These are phyloP conservation scores for Callocephalon fimbriatum DNA, from an alignment of 2,113 vertebrate genomes.

Conservation along the genomic window DNA sequence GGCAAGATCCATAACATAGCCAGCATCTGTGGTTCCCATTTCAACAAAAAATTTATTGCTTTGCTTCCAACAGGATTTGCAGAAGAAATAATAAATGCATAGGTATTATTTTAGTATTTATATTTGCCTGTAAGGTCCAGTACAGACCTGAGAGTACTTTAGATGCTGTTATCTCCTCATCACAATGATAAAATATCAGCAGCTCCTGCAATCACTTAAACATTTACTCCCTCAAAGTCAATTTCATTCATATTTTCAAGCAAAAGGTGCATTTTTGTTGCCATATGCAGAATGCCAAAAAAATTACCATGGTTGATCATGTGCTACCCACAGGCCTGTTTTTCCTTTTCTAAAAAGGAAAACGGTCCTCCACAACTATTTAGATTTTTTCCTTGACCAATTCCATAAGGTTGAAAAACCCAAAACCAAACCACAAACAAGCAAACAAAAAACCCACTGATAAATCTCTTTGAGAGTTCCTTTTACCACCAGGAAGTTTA, in stretches of 20 bases:
- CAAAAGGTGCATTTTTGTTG: background rate
- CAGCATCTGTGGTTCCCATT: background rate
- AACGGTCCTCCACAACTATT: background rate
- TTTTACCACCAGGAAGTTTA: background rate
- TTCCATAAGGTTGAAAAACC: background rate
- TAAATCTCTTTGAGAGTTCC: background rate
- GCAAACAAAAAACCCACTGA: background rate
- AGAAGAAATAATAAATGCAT: background rate
- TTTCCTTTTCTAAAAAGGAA: background rate
- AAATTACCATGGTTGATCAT: background rate
- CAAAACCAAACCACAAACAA: background rate
- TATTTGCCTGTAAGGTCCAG: background rate
- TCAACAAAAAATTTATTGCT: background rate
- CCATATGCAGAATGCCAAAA: background rate
- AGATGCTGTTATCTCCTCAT: background rate
- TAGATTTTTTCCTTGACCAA: background rate
- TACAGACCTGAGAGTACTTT: background rate
- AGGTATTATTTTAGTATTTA: background rate
- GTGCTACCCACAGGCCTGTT: background rate
- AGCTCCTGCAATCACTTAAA: background rate
- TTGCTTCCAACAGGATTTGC: background rate
- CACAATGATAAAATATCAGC: background rate
- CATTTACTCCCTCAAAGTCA: background rate
- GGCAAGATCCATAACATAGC: background rate
- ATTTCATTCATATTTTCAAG: background rate